A percentile compares a stretch with the other conserved stretches of the same genome.
Conservation (phyloP, 2,888 invertebrate genomes). For the Noctua pronuba region DNA sequence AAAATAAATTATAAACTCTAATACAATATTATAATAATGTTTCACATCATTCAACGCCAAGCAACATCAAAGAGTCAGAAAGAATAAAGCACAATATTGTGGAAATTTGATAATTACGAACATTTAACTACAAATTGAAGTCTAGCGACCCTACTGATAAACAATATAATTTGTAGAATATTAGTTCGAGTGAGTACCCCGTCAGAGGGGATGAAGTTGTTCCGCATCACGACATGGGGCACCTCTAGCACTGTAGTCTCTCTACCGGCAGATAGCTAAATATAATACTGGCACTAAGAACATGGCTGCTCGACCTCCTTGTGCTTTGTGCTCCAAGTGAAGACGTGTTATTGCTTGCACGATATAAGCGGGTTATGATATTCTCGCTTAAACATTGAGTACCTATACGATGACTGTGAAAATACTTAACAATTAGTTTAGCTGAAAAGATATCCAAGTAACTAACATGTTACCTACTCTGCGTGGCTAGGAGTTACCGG, state of each 20-base stretch:
- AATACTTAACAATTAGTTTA: conserved; percentile 47
- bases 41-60: conserved; percentile 88
- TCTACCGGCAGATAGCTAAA: conserved; percentile 48
- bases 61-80: conserved; percentile 87
- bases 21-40: conserved; percentile 81
- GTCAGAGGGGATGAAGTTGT: conserved; percentile 43
- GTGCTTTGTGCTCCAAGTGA: conserved; percentile 32
- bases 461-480: conserved; percentile 39
- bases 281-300: conserved; percentile 44
- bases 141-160: conserved; percentile 88
- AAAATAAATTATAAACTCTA: conserved; percentile 84
- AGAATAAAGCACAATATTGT: conserved; percentile 84
- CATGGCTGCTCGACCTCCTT: conserved; percentile 13
- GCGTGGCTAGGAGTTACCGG: conserved; percentile 46
- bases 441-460: conserved; percentile 45
- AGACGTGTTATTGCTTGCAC: conserved; percentile 40
- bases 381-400: conserved; percentile 13
- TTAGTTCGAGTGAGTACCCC: conserved; percentile 64
- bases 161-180: conserved; percentile 70
- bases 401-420: conserved; percentile 44
- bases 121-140: conserved; percentile 86
- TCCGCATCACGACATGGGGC: conserved; percentile 47
- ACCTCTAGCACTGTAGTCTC: conserved; percentile 46
- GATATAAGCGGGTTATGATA: conserved; percentile 44
- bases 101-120: conserved; percentile 81